Evolutionary conservation across 1,140 invertebrate species (phyloP).

Genomic region (Pteromalus puparum): DNA sequence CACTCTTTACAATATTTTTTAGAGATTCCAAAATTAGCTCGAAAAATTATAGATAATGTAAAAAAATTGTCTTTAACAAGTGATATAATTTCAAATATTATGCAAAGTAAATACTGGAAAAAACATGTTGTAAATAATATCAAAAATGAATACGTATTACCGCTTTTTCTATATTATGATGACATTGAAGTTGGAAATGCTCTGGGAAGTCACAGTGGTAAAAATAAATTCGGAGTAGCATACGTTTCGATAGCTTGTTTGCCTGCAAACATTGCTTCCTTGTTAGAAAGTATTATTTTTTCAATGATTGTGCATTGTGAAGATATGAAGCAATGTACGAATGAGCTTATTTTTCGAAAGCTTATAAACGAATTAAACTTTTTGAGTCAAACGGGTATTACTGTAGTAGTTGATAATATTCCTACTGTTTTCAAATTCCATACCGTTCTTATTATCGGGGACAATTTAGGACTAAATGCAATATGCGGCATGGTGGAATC

Average conservation of each 20-base stretch:
- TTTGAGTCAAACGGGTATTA: slow-evolving; percentile 39
- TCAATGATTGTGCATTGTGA: slow-evolving; percentile 34
- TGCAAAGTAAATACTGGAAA: slow-evolving; percentile 44
- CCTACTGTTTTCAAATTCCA: slow-evolving; percentile 51
- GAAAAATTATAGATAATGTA: slow-evolving; percentile 40
- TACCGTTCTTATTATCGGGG: slow-evolving; percentile 52
- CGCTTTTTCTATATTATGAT: slow-evolving; percentile 45
- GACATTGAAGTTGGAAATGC: slow-evolving; percentile 48
- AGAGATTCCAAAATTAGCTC: slow-evolving; percentile 13
- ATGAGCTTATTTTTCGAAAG: slow-evolving; percentile 40
- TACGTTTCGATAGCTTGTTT: slow-evolving; percentile 47
- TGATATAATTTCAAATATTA: slow-evolving; percentile 42
- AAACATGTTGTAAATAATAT: background rate
- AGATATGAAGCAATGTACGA: slow-evolving; percentile 40
- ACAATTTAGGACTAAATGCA: slow-evolving; percentile 53
- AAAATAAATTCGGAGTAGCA: slow-evolving; percentile 49
- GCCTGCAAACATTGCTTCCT: slow-evolving; percentile 31
- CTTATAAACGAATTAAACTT: slow-evolving; percentile 51
- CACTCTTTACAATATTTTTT: slow-evolving; percentile 38
- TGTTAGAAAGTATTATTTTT: slow-evolving; percentile 45
- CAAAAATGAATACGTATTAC: slow-evolving; percentile 33
- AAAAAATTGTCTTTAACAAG: slow-evolving; percentile 8
- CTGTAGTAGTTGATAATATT: slow-evolving; percentile 44
- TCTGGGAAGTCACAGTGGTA: slow-evolving; percentile 38
- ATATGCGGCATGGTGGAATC: slow-evolving; percentile 53